phyloP scores from a whole-genome alignment of 2,113 vertebrate genomes.

The Anoplopoma fimbria region DNA sequence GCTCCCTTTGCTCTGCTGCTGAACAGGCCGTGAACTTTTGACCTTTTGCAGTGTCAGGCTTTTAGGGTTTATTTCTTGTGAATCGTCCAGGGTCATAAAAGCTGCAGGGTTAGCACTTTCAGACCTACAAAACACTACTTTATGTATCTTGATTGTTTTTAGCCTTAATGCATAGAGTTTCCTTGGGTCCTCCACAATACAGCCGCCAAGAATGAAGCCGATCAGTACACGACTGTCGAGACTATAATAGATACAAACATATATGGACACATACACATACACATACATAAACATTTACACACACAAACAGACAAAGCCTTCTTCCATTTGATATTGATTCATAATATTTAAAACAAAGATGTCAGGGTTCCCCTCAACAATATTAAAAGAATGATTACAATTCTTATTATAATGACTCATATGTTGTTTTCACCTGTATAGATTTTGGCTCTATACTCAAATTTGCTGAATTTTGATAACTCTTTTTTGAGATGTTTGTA shows the following conservation, averaged over 20 bases:
- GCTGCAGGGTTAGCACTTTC: conserved; percentile 21
- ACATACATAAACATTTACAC: too few relatives aligned
- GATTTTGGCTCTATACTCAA: conserved; percentile 3
- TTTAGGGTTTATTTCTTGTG: conserved; percentile 25
- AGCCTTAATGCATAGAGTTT: background rate
- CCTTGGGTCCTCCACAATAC: too few relatives aligned
- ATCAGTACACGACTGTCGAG: too few relatives aligned
- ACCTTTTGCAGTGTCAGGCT: conserved; percentile 58
- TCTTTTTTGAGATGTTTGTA: conserved; percentile 60
- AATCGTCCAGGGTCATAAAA: conserved; percentile 28
- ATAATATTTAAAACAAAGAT: conserved; percentile 32
- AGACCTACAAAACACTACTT: background rate
- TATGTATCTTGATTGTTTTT: background rate
- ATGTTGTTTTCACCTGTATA: conserved; percentile 34
- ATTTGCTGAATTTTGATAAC: conserved; percentile 61
- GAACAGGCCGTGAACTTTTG: conserved; percentile 39
- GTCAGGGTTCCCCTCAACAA: conserved; percentile 17
- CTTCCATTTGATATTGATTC: conserved; percentile 22
- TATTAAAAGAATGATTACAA: conserved; percentile 55
- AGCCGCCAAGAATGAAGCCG: too few relatives aligned
- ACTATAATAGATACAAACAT: too few relatives aligned
- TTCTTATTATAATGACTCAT: conserved; percentile 25
- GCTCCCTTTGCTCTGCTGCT: conserved; percentile 29
- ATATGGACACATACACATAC: too few relatives aligned
- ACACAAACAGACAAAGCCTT: background rate